Base-by-base conservation (phyloP, 2,113 vertebrate species). In the Polyodon spathula region DNA sequence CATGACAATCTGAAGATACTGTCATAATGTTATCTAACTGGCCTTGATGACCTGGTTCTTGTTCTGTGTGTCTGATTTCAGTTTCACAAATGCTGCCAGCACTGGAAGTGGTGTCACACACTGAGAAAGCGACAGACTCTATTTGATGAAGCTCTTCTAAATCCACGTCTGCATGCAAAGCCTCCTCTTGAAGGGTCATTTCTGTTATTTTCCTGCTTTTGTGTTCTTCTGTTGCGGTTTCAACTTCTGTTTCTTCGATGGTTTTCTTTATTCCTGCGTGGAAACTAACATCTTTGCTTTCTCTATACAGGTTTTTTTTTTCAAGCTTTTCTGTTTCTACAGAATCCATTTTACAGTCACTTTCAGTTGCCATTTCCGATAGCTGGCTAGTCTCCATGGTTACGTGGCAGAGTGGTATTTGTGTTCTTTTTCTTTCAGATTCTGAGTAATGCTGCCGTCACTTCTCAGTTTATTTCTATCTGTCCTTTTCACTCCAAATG, bases 341-440 rank as follows among this genome's bases (percentile, higher is more conserved):
- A 39, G 71, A 69, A 65, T 81, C 76, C 70, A 68, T 76, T 74
- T 79, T 78, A 71, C 68, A 73, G 63, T 80, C 76, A 61, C 63
- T 60, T 63, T 65, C 54, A 40, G 61, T 73, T 53, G 57, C 73
- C 53, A 60, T 62, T 63, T 66, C 66, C 68, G 73, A 76, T 78
- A 78, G 77, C 75, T 84, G 79, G 64, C 66, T 65, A 48, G 85
- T 87, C 81, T 87, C 86, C 85, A 89, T 86, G 76, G 85, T 70
- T 73, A 88, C 72, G 73, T 63, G 59, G 74, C 66, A 58, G 63
- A 59, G 63, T 70, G 64, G 54, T 65, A 74, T 54, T 72, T 57
- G 27, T 46, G 66, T 56, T 76, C 63, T 66, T 72, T 60, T 66
- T 67, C 54, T 63, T 68, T 75, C 66, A 70, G 72, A 75, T 75